Base-by-base conservation (phyloP, 2,888 invertebrate genomes). In the Aporophyla lueneburgensis region DNA sequence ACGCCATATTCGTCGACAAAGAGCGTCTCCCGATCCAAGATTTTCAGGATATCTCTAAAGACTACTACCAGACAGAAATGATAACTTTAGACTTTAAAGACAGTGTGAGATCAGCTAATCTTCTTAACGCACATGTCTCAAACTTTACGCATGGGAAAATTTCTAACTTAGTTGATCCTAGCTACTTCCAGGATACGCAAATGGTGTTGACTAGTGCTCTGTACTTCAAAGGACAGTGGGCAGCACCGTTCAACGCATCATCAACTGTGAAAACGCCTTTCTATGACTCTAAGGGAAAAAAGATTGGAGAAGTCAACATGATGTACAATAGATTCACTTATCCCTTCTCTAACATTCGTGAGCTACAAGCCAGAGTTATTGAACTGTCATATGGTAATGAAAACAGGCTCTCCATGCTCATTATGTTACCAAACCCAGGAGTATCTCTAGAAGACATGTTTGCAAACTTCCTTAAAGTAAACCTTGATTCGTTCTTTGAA, bases 181-280 rank as follows among this genome's bases (percentile, higher is more conserved):
- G 90, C 70, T 95, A 97, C 84, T 92, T 97, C 24, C 77, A 85
- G 7, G 92, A 97, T 71, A 96, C 97, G 0, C 94, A 97, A 74
- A 95, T 98, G 93, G 94, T 98, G 21, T 90, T 98, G 80, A 96
- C 97, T 0, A 98, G 98, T 84, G 97, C 97, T 2, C 91, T 98
- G 33, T 98, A 97, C 90, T 98, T 98, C 91, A 98, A 98, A 93
- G 98, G 98, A 0, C 96, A 97, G 76, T 98, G 98, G 98, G 96
- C 97, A 69, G 89, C 95, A 10, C 98, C 97, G 0, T 98, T 98
- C 86, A 97, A 98, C 83, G 84, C 87, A 7, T 93, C 97, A 0
- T 93, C 93, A 0, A 98, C 98, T 0, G 89, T 87, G 0, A 89
- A 88, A 71, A 96, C 96, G 84, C 93, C 97, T 0, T 98, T 98